A percentile compares a stretch with the other conserved stretches of the same genome.
Conservation (phyloP, 1,140 invertebrate species). For the Scaptomyza montana region DNA sequence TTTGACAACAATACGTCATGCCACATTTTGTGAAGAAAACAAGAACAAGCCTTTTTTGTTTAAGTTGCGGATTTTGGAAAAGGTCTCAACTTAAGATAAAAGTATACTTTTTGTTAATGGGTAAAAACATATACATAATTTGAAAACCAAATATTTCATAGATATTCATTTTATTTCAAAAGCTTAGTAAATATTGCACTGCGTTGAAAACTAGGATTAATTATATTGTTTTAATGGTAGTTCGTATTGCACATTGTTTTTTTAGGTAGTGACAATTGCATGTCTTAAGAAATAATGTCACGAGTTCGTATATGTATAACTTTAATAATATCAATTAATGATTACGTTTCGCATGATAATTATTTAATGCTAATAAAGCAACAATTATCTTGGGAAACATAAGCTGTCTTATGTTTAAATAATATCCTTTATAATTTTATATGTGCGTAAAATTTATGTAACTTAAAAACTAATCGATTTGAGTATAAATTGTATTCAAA, state of each 20-base stretch:
- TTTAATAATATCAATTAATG: conserved; percentile 24
- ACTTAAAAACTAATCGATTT: conserved; percentile 31
- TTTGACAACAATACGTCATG: conserved; percentile 25
- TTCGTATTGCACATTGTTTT: conserved; percentile 65
- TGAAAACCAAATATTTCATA: background rate
- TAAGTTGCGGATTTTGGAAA: too few species aligned
- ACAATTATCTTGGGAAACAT: conserved; percentile 78
- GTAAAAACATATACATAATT: background rate
- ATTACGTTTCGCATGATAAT: conserved; percentile 81
- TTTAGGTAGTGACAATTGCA: conserved; percentile 13
- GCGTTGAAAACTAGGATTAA: conserved; percentile 41
- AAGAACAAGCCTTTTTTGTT: background rate
- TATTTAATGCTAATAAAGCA: background rate
- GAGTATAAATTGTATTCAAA: conserved; percentile 36
- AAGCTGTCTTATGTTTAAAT: conserved; percentile 46
- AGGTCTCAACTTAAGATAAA: too few species aligned
- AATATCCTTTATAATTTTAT: conserved; percentile 23
- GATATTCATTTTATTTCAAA: conserved; percentile 33
- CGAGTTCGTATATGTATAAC: conserved; percentile 24
- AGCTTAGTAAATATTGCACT: conserved; percentile 72
- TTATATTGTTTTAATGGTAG: conserved; percentile 47
- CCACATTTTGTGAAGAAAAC: background rate
- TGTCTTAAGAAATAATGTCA: conserved; percentile 60
- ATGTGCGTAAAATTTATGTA: conserved; percentile 31
- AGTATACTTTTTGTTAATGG: background rate